Evolutionary conservation across 2,797 vertebrate species (phyloP), one percentile per base, ranked within the genome.

Genomic region (Ara ararauna): DNA sequence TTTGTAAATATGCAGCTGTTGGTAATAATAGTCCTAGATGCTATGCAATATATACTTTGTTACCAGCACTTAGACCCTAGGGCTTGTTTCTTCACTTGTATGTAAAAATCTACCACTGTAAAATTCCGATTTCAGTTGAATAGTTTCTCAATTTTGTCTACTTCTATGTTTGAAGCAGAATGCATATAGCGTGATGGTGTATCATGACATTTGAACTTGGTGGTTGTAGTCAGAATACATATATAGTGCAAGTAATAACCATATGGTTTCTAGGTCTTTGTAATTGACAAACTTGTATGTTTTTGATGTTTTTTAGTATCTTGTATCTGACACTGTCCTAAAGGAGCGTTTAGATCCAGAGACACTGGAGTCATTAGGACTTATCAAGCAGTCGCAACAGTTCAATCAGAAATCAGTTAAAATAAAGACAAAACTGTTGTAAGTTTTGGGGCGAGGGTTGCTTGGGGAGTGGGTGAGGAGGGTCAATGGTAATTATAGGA

Each of bases 401-500:
- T 99, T 99, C 97, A 99, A 99, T 97, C 99, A 99, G 97, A 99
- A 99, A 98, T 99, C 99, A 90, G 99, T 99, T 80, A 99, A 99
- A 98, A 99, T 99, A 98, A 99, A 99, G 98, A 99, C 99, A 91
- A 99, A 99, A 97, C 98, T 99, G 88, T 99, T 99, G 99, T 99
- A 98, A 99, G 99, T 99, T 94, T 75, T 54, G 83, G 66, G 80
- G 7, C 16, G 21, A 9, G 44, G 38, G 14, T 64, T 51, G 17
- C 80, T 67, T 85, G 78, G 78, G 62, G 32, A 53, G 34, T 42
- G 40, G 40, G 40, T 64, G 42, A 34, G 36, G 19, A 53, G 17
- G 56, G 15, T 4, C 24, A 44, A 0, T 54, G 48, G 5, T 72
- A 16, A 47, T 82, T 60, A 26, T 17, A 54, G 23, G 44, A 71